A percentile compares a stretch with the other conserved stretches of the same genome.
These are phyloP conservation scores for Amphipoea oculea DNA, from an alignment of 2,888 invertebrate genomes.

Conservation along the genomic window DNA sequence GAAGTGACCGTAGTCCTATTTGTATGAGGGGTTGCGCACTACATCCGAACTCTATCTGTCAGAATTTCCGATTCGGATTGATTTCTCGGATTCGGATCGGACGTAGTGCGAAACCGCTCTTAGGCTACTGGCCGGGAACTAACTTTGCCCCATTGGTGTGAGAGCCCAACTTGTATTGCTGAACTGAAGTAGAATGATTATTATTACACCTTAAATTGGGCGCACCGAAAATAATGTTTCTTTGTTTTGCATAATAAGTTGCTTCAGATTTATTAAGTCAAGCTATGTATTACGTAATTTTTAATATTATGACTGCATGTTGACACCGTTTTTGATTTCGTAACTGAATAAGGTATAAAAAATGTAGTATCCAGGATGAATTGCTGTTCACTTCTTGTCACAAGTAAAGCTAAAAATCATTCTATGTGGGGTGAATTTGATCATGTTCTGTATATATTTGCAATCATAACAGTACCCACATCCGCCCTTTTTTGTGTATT, in stretches of 20 bases:
- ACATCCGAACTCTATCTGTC: too few relatives aligned
- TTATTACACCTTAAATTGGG: background rate
- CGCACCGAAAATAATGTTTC: background rate
- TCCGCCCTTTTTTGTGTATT: constrained; percentile 37
- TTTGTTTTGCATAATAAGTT: constrained; percentile 25
- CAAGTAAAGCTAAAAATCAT: constrained; percentile 29
- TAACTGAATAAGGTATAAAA: background rate
- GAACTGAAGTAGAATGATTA: background rate
- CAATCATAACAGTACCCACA: constrained; percentile 15
- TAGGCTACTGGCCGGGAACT: background rate
- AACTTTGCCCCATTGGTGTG: background rate
- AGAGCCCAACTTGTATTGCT: background rate
- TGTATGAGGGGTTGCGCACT: too few relatives aligned
- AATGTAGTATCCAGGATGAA: background rate
- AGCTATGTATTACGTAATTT: background rate
- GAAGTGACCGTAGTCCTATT: too few relatives aligned
- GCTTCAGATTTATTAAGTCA: constrained; percentile 4
- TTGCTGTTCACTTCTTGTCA: constrained; percentile 7
- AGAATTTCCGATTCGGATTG: too few relatives aligned
- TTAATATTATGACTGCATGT: background rate
- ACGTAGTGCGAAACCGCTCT: too few relatives aligned
- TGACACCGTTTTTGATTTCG: background rate
- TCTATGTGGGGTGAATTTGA: constrained; percentile 45
- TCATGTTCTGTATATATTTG: constrained; percentile 52
- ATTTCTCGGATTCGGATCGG: too few relatives aligned